Base-by-base conservation (phyloP, 2,113 vertebrate species). In the Crypturellus undulatus region DNA sequence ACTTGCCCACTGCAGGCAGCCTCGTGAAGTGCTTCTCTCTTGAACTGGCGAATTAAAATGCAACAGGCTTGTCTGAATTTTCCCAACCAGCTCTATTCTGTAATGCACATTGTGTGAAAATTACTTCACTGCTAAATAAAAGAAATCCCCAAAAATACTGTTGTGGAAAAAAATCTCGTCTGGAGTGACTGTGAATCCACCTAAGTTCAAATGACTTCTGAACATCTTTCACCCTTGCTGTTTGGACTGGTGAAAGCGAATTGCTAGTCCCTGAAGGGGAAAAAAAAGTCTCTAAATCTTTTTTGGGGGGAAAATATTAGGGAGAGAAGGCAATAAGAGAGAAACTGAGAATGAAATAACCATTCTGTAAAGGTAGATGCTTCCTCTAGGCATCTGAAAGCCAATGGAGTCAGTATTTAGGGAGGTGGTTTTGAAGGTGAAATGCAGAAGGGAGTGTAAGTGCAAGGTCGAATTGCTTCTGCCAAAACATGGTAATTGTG, bases 401-500 rank as follows among this genome's bases (percentile, higher is more conserved):
- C 52, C 26, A 52, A 22, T 62, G 77, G 59, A 83, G 60, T 42
- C 68, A 40, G 47, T 94, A 89, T 88, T 94, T 93, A 86, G 56
- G 54, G 76, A 69, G 67, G 30, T 67, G 56, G 63, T 85, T 92
- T 30, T 43, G 12, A 65, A 84, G 68, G 62, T 78, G 65, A 93
- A 97, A 89, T 78, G 65, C 89, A 94, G 77, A 93, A 90, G 79
- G 43, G 9, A 89, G 15, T 49, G 8, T 42, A 89, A 92, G 52
- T 82, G 34, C 6, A 45, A 45, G n/a, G 69, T 88, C 58, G 30
- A 94, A 93, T 90, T 94, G 92, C 91, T 92, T 95, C 63, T 91
- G 71, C 94, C 83, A 90, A 84, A 94, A 92, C 77, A 92, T 52
- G 36, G 30, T 80, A 91, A 87, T 87, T 93, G 87, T 87, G 45